phyloP scores from a whole-genome alignment of 2,113 vertebrate genomes.

The Paradisaea rubra region DNA sequence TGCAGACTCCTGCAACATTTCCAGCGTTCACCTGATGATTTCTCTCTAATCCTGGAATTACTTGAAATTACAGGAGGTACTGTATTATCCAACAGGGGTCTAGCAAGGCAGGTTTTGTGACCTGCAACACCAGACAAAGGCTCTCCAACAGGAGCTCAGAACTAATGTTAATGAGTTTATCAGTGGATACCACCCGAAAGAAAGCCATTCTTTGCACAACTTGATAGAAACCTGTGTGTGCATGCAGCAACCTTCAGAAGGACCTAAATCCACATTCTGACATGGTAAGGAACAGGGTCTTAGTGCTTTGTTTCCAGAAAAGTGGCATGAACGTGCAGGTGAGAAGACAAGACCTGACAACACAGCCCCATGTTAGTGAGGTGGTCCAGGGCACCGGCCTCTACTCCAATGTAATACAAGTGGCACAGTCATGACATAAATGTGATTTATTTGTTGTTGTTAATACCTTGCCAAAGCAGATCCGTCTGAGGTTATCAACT shows the following conservation, averaged over 20 bases:
- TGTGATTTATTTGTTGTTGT: not conserved
- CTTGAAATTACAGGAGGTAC: not conserved
- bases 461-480: not conserved
- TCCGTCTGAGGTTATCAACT: not conserved
- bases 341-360: not conserved
- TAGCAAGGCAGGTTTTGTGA: not conserved
- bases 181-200: not conserved
- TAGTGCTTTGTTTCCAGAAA: not conserved
- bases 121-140: not conserved
- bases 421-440: not conserved
- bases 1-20: not conserved
- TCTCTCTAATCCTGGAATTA: not conserved
- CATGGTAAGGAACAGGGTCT: not conserved
- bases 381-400: not conserved
- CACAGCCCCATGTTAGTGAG: accelerated
- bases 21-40: not conserved
- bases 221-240: not conserved
- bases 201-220: not conserved
- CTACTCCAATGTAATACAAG: not conserved
- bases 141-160: not conserved
- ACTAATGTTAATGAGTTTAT: not conserved
- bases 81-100: not conserved
- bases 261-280: not conserved
- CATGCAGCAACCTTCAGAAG: not conserved
- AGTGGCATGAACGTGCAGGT: accelerated